Base-by-base conservation (phyloP, 1,140 invertebrate genomes). In the Lepidotrigona ventralis region DNA sequence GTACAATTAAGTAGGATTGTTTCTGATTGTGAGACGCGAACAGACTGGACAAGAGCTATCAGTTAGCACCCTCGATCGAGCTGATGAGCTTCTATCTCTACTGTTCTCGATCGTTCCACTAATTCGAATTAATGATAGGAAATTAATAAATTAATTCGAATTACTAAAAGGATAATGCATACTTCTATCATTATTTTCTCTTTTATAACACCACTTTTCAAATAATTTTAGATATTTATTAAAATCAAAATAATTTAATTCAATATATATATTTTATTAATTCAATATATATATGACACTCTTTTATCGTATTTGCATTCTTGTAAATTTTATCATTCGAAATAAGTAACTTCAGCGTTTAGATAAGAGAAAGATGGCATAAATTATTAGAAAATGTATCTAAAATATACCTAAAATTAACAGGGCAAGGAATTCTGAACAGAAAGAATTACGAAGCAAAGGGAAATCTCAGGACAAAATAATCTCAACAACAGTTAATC, bases 401-500 rank as follows among this genome's bases (percentile, higher is more conserved):
- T 39, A 6, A 39, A 5, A 39, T 8, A 6, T 39, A 5, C 39
- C 39, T 39, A 39, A 39, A 39, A 1, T 70, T 21, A 68, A 76
- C 15, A 0, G 6, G 39, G 0, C 19, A 21, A 39, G 72, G 60
- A 26, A 0, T 23, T 14, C n/a, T 33, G 19, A 39, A 69, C 23
- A 11, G n/a, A 51, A 53, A 54, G 68, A 29, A 68, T 46, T 19
- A n/a, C 17, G 14, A 26, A 12, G 15, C 51, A 19, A n/a, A 1
- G 9, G 79, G 72, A 39, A 75, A 71, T 58, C 17, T 71, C 33
- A 46, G 69, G 69, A 46, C 4, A 14, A 29, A 88, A 88, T 87
- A 70, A 85, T 79, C 26, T 8, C 14, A 46, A 75, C 84, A 70
- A 70, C 60, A 23, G 64, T 86, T 90, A 79, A 84, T 84, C 86